Conservation (phyloP, 2,113 vertebrate genomes). For the Crotophaga sulcirostris region DNA sequence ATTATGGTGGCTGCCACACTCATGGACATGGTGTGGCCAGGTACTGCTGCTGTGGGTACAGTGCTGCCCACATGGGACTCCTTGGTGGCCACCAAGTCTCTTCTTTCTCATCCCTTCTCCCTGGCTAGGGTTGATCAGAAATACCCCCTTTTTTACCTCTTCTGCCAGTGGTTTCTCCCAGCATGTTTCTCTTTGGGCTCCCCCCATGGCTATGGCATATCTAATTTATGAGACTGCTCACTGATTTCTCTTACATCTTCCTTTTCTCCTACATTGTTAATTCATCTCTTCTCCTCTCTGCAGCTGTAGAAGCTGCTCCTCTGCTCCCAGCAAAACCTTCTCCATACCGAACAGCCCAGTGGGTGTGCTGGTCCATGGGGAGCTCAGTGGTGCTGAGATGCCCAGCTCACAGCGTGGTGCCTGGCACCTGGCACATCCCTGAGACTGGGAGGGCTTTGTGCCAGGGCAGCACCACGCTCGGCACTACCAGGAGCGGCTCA, state of each 20-base stretch:
- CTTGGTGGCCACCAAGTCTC: not conserved
- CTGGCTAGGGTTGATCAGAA: not conserved
- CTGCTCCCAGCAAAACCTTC: fast-evolving
- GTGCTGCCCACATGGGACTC: fast-evolving
- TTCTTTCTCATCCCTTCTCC: not conserved
- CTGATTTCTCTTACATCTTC: not conserved
- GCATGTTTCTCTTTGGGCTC: not conserved
- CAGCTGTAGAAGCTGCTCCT: not conserved
- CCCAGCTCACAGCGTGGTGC: not conserved
- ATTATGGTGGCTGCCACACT: not conserved
- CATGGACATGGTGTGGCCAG: fast-evolving
- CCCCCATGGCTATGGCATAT: not conserved
- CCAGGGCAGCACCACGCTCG: not conserved
- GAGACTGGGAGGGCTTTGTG: not conserved
- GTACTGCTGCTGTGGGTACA: not conserved
- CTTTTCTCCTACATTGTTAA: not conserved
- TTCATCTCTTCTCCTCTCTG: not conserved
- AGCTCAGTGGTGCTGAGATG: fast-evolving
- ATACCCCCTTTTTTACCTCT: fast-evolving
- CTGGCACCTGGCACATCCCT: not conserved
- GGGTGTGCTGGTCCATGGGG: not conserved
- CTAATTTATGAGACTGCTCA: not conserved
- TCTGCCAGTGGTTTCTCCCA: not conserved
- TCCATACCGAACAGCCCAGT: not conserved
- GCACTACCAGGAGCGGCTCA: not conserved